Conservation (phyloP, 2,113 vertebrate genomes). For the Diadophis punctatus region DNA sequence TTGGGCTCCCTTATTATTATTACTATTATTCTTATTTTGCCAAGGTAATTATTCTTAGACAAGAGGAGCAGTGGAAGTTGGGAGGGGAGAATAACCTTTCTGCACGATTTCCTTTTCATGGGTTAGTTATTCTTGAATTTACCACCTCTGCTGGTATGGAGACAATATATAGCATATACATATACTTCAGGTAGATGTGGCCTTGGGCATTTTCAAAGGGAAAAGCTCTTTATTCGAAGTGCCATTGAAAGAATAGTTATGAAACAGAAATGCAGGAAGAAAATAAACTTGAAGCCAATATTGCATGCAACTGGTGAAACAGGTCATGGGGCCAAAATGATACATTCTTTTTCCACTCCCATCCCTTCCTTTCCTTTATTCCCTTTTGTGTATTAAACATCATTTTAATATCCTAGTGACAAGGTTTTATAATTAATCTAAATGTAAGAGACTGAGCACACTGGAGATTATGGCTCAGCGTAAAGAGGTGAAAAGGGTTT, state of each 20-base stretch:
- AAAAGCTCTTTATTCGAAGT: conserved; percentile 24
- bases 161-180: not conserved
- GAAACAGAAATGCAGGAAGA: not conserved
- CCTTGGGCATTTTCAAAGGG: conserved; percentile 48
- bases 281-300: conserved; percentile 48
- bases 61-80: not conserved
- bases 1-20: not conserved
- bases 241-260: conserved; percentile 54
- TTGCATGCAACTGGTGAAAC: conserved; percentile 62
- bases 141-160: not conserved
- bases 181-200: conserved; percentile 27
- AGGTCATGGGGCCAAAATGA: conserved; percentile 64
- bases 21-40: not conserved
- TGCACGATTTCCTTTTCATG: not conserved
- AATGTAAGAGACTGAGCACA: conserved; percentile 66
- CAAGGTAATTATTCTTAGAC: not conserved
- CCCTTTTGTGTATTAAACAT: conserved; percentile 79
- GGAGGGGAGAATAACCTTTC: not conserved
- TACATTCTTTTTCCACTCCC: conserved; percentile 47
- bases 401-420: conserved; percentile 78
- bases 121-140: not conserved
- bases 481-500: conserved; percentile 59
- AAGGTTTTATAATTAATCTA: conserved; percentile 79
- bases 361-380: conserved; percentile 65
- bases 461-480: conserved; percentile 61